Conservation (phyloP, 2,888 invertebrate genomes). For the Cephus spinipes region DNA sequence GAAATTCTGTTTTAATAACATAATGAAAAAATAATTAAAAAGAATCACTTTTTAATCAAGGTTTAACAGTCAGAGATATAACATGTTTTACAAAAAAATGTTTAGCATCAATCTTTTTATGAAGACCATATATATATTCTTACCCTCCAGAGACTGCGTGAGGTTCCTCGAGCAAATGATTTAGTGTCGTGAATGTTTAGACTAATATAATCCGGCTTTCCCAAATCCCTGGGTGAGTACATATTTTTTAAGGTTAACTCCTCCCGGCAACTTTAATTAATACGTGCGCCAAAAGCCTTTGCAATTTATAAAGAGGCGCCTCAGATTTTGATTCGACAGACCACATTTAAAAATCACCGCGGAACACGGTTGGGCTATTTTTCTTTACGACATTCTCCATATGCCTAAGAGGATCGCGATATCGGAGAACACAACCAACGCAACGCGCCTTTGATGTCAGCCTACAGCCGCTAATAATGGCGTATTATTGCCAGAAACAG, state of each 20-base stretch:
- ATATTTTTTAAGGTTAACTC: slow-evolving; percentile 51
- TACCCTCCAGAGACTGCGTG: slow-evolving; percentile 67
- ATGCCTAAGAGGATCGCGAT: not conserved
- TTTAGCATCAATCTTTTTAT: slow-evolving; percentile 1
- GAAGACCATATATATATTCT: slow-evolving; percentile 23
- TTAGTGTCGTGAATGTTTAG: slow-evolving; percentile 59
- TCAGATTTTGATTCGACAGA: not conserved
- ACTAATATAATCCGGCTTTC: slow-evolving; percentile 59
- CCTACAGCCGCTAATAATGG: not conserved
- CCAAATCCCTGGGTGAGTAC: slow-evolving; percentile 52
- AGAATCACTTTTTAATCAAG: slow-evolving; percentile 19
- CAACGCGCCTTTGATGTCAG: not conserved
- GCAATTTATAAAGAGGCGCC: not conserved
- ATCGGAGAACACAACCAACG: not conserved
- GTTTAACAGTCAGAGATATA: slow-evolving; percentile 63
- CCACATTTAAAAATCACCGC: slow-evolving; percentile 3
- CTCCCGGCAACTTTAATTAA: slow-evolving; percentile 27
- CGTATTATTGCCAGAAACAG: slow-evolving; percentile 5
- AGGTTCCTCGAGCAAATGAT: slow-evolving; percentile 50
- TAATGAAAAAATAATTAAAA: slow-evolving; percentile 18
- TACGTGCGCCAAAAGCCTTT: not conserved
- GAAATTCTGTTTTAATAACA: not conserved
- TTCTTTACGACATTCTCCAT: slow-evolving; percentile 2
- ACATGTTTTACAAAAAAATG: slow-evolving; percentile 24
- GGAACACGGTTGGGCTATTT: not conserved